A percentile compares a stretch with the other conserved stretches of the same genome.
phyloP scores from a whole-genome alignment of 2,113 vertebrate genomes.

The Hucho hucho region DNA sequence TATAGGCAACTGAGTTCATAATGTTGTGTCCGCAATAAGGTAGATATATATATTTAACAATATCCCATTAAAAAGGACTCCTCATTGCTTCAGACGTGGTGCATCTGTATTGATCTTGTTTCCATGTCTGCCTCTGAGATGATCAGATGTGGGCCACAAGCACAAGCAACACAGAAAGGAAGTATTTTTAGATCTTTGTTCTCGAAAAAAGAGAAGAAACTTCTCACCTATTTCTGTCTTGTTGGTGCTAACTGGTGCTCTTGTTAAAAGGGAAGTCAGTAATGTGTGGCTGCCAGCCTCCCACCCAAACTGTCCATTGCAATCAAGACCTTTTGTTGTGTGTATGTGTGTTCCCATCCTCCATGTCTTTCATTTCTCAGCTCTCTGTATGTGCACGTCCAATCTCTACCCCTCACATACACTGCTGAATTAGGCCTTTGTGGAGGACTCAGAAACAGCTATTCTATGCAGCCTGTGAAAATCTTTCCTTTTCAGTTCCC shows the following conservation, averaged over 20 bases:
- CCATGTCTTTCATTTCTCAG: slow-evolving; percentile 28
- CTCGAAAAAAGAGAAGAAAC: slow-evolving; percentile 39
- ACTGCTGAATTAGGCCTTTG: neutral
- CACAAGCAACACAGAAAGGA: slow-evolving; percentile 1
- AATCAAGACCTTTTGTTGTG: slow-evolving; percentile 27
- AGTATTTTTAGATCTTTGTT: slow-evolving; percentile 53
- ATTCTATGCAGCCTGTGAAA: neutral
- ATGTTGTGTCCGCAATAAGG: neutral
- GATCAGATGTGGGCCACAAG: slow-evolving; percentile 11
- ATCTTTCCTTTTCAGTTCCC: neutral
- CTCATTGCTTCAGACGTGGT: slow-evolving; percentile 5
- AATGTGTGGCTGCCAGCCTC: slow-evolving; percentile 48
- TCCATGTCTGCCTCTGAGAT: slow-evolving; percentile 9
- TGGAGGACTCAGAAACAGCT: neutral
- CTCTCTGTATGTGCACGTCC: neutral
- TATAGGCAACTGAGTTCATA: no score
- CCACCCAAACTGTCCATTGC: slow-evolving; percentile 51
- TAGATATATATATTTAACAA: no score
- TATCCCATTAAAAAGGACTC: slow-evolving; percentile 2
- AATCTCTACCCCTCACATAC: neutral
- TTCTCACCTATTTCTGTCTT: slow-evolving; percentile 24
- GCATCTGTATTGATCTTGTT: slow-evolving; percentile 40
- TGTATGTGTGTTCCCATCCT: slow-evolving; percentile 1
- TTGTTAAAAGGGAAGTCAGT: slow-evolving; percentile 44
- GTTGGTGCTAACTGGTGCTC: slow-evolving; percentile 53